Evolutionary conservation across 2,888 invertebrate genomes (phyloP), one percentile per base, ranked within the genome.

Genomic region (Sesia apiformis): DNA sequence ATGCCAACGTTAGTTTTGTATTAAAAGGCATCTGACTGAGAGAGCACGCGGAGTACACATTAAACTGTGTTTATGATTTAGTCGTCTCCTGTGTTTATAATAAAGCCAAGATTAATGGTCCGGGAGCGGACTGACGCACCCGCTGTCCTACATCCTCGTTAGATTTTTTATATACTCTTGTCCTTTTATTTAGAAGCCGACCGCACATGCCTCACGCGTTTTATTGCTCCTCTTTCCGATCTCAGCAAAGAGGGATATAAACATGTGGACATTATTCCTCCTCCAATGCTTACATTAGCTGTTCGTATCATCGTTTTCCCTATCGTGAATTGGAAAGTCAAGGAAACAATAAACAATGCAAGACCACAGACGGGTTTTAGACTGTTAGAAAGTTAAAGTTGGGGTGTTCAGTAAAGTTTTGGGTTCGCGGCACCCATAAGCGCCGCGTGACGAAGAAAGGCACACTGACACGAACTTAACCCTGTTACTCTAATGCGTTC

Each of bases 41-140:
- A 70, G 65, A 66, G 66, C 66, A 67, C 61, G 65, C 63, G 57
- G 65, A 71, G 69, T 66, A 65, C 62, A 61, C 70, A 72, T 78
- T 77, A 78, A 81, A 72, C 49, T 67, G 74, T 81, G 82, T 83
- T 85, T 84, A 84, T 82, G 82, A 85, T 85, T 82, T 74, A 80
- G 78, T 73, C 72, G 62, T 74, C 73, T 73, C 65, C 76, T 72
- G 73, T 83, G 84, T 85, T 85, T 85, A 86, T 84, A 84, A 83
- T 85, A 85, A 84, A 83, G 74, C 72, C 60, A 69, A 78, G 80
- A 87, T 86, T 83, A 82, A 86, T 84, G 83, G 73, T 63, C 63
- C 65, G 71, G 65, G 69, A 63, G 71, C 66, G 67, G 70, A 64
- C 67, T 66, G 73, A 70, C 69, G 67, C 72, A 62, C 66, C 64